phyloP scores from a whole-genome alignment of 1,140 invertebrate species.

The Cherax quadricarinatus region DNA sequence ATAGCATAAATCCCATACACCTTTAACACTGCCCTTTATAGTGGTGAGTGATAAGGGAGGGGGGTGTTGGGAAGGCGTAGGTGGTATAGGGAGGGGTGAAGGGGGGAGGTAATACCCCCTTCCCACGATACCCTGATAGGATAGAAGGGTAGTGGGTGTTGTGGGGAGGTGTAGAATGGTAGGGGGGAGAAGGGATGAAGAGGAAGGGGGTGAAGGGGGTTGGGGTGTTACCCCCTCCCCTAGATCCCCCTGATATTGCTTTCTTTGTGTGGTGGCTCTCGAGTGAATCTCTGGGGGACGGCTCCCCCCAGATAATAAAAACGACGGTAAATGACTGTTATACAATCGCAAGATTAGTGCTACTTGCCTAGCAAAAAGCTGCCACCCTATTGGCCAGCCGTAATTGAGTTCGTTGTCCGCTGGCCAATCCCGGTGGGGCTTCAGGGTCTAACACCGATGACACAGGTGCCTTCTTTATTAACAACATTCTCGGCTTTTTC shows the following conservation, averaged over 20 bases:
- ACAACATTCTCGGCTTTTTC: constrained; percentile 42
- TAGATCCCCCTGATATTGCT: constrained; percentile 60
- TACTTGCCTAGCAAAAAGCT: constrained; percentile 52
- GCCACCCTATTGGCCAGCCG: constrained; percentile 52
- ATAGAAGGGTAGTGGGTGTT: neutral
- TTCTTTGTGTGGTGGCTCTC: constrained; percentile 43
- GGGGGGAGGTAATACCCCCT: too few species aligned
- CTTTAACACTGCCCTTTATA: too few species aligned
- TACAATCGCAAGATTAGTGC: constrained; percentile 69
- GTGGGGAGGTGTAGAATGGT: neutral
- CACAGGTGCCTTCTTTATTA: constrained; percentile 53
- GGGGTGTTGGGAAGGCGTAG: neutral
- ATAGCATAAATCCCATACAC: too few species aligned
- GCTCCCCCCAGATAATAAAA: constrained; percentile 53
- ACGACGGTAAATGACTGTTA: constrained; percentile 65
- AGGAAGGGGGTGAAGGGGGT: neutral
- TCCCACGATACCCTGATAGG: neutral
- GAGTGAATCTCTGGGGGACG: constrained; percentile 31
- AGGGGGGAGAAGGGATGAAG: neutral
- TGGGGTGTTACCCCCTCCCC: neutral
- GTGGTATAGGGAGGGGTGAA: neutral
- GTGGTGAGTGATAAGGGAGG: neutral
- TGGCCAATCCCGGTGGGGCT: constrained; percentile 47
- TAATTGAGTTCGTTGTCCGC: constrained; percentile 67
- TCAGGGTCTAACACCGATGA: neutral